These are phyloP conservation scores for Galerucella calmariensis DNA, from an alignment of 2,888 invertebrate species.

Conservation along the genomic window DNA sequence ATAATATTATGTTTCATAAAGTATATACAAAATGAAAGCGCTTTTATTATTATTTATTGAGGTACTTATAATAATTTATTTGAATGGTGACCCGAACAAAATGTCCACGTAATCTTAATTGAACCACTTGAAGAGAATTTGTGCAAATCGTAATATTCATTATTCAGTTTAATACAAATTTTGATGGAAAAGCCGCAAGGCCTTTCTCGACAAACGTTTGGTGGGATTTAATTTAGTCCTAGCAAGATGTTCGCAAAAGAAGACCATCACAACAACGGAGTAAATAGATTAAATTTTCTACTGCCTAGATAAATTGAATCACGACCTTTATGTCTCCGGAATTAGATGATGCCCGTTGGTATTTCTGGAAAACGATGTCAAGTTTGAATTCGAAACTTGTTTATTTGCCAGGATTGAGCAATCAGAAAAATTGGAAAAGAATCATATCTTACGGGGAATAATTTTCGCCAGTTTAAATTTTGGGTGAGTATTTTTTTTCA, in stretches of 20 bases:
- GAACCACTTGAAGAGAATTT: no score
- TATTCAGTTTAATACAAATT: neutral
- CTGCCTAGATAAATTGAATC: conserved; percentile 19
- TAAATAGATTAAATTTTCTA: conserved; percentile 9
- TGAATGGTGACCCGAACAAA: no score
- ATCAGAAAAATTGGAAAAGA: neutral
- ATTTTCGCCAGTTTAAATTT: no score
- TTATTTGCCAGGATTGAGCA: neutral
- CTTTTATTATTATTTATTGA: no score
- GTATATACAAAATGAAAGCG: no score
- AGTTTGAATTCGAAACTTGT: neutral
- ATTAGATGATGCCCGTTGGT: conserved; percentile 7
- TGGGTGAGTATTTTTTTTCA: no score
- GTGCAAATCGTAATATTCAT: no score
- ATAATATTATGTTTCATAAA: no score
- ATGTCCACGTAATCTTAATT: no score
- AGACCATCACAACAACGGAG: neutral
- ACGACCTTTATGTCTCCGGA: conserved; percentile 11
- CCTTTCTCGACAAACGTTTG: neutral
- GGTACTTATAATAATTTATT: no score
- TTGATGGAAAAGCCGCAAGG: neutral
- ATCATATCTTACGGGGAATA: neutral
- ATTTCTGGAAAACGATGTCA: neutral
- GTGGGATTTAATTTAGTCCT: neutral
- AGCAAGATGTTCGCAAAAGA: neutral